Evolutionary conservation across 1,140 invertebrate genomes (phyloP), one percentile per base, ranked within the genome.

Genomic region (Achatina immaculata): DNA sequence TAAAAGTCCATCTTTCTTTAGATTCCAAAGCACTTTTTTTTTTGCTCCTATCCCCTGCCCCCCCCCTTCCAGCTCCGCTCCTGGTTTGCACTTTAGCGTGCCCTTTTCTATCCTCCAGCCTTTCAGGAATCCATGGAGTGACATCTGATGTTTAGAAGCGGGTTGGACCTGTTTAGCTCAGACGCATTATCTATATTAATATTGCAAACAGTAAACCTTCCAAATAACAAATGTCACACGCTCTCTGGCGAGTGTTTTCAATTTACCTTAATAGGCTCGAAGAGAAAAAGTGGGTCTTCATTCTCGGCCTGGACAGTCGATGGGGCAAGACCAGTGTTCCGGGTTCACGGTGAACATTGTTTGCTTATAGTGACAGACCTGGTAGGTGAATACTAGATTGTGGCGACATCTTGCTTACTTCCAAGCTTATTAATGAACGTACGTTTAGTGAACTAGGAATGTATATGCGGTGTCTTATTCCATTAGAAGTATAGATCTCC

Each of bases 181-280:
- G 80, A 83, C 80, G 80, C 83, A 83, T 83, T 83, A 83, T 83
- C 83, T 83, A 83, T 83, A 83, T 83, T 83, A 83, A 83, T 83
- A 83, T 83, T 83, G 80, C 83, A 83, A 83, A 83, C 80, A 83
- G 77, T 82, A 81, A 81, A 79, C 83, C 77, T 24, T 66, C 74
- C 76, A 72, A 77, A 83, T 51, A 84, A 84, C 65, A 72, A 84
- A 84, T 82, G 78, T 82, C 81, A 81, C 58, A 31, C 24, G 78
- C 74, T 38, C 68, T 82, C 71, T 45, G 31, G 24, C 55, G 65
- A n/a, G 71, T 81, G 72, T 73, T 81, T 81, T 83, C 80, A 74
- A 83, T 83, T 83, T 81, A 81, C 80, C 76, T 77, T 81, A 83
- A 83, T 83, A 80, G 83, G 21, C 42, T 78, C 11, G 66, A 24